Percentiles rank a stretch among this genome's conserved stretches.
phyloP scores from a whole-genome alignment of 2,888 invertebrate species.

The Cantharis nigra region DNA sequence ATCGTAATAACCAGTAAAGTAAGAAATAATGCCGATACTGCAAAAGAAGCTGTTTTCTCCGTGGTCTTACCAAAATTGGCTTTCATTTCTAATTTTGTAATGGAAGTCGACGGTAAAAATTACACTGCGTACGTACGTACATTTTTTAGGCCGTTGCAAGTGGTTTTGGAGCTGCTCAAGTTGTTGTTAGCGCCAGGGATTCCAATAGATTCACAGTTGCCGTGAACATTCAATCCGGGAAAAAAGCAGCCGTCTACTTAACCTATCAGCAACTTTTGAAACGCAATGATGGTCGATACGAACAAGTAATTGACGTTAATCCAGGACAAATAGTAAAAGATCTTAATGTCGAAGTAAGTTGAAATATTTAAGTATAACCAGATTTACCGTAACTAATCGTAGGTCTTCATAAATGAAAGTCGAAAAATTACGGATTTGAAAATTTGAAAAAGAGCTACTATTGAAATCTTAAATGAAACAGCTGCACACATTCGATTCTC shows the following conservation, averaged over 20 bases:
- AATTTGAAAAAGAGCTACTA: slow-evolving; percentile 55
- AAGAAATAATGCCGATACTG: no score
- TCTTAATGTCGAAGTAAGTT: slow-evolving; percentile 60
- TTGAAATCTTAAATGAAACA: slow-evolving; percentile 40
- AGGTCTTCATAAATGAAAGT: slow-evolving; percentile 67
- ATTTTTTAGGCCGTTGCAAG: slow-evolving; percentile 60
- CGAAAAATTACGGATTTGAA: slow-evolving; percentile 64
- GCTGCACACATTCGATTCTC: slow-evolving; percentile 58
- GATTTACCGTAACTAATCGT: not conserved
- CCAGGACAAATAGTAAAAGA: slow-evolving; percentile 51
- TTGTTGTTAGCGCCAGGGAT: slow-evolving; percentile 67
- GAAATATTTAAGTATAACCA: slow-evolving; percentile 16
- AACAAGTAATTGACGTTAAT: slow-evolving; percentile 69
- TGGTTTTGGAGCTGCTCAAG: slow-evolving; percentile 65
- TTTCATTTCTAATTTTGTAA: no score
- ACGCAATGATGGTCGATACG: slow-evolving; percentile 68
- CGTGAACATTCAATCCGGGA: slow-evolving; percentile 67
- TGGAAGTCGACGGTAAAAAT: no score
- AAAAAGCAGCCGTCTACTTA: slow-evolving; percentile 68
- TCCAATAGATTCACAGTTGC: slow-evolving; percentile 72
- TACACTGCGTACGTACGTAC: no score
- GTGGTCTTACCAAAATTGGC: no score
- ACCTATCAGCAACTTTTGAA: slow-evolving; percentile 73
- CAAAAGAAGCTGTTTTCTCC: no score
- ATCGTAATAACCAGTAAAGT: no score